Evolutionary conservation across 2,113 vertebrate species (phyloP).

Genomic region (Salvelinus alpinus): DNA sequence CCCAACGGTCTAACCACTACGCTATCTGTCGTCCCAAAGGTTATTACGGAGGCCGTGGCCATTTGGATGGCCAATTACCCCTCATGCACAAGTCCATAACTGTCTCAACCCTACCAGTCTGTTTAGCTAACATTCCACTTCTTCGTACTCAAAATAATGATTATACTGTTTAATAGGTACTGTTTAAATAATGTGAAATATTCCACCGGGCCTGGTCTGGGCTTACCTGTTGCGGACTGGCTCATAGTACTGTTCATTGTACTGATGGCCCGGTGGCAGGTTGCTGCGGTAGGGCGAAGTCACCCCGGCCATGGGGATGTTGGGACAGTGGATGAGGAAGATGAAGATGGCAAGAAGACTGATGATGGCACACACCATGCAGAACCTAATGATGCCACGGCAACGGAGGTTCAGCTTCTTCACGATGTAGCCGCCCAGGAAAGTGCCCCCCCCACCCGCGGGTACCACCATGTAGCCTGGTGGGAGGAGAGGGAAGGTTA

Average conservation of each 20-base stretch:
- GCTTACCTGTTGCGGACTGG: conserved; percentile 39
- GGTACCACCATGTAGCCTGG: conserved; percentile 92
- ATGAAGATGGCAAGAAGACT: conserved; percentile 82
- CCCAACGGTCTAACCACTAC: too few relatives aligned
- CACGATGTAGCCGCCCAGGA: conserved; percentile 92
- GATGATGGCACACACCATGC: conserved; percentile 78
- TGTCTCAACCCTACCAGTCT: too few relatives aligned
- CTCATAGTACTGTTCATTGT: conserved; percentile 46
- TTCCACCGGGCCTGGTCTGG: not conserved
- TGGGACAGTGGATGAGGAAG: conserved; percentile 88
- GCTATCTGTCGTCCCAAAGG: too few relatives aligned
- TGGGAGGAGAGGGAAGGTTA: not conserved
- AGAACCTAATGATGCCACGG: conserved; percentile 84
- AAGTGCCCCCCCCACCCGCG: conserved; percentile 90
- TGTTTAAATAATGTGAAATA: too few relatives aligned
- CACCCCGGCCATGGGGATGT: conserved; percentile 87
- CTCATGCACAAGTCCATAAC: too few relatives aligned
- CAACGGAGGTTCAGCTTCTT: conserved; percentile 90
- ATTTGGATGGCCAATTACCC: too few relatives aligned
- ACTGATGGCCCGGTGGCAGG: conserved; percentile 18
- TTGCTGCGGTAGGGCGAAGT: conserved; percentile 71
- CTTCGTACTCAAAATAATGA: too few relatives aligned
- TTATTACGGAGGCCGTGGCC: too few relatives aligned
- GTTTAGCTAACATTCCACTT: too few relatives aligned
- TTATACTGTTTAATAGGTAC: too few relatives aligned